Evolutionary conservation across 2,113 vertebrate species (phyloP).

Genomic region (Lophotis ruficrista): DNA sequence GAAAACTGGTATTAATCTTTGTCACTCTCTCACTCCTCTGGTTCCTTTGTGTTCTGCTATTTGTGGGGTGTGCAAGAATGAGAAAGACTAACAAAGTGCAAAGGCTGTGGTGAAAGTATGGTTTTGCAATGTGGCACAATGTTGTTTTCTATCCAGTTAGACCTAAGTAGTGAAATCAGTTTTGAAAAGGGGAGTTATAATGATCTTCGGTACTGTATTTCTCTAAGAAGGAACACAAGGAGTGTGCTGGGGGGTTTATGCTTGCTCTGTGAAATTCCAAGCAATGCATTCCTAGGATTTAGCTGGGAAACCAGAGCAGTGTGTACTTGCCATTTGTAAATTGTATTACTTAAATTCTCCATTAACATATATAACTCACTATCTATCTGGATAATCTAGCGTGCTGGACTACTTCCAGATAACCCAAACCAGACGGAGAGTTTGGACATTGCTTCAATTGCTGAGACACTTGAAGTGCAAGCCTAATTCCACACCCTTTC

Average conservation of each 20-base stretch:
- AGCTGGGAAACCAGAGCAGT: slow-evolving; percentile 23
- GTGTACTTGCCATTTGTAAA: neutral
- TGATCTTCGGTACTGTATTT: neutral
- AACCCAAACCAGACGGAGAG: neutral
- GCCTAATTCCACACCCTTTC: neutral
- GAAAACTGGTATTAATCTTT: neutral
- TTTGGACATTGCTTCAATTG: neutral
- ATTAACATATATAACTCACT: neutral
- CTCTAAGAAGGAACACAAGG: neutral
- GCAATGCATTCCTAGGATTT: slow-evolving; percentile 15
- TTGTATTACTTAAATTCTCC: neutral
- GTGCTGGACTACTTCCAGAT: neutral
- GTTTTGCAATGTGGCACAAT: neutral
- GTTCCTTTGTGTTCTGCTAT: neutral
- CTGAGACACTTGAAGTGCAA: neutral
- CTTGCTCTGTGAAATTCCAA: neutral
- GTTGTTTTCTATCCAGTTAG: neutral
- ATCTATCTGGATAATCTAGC: neutral
- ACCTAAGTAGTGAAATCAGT: neutral
- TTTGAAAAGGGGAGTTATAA: neutral
- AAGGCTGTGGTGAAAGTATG: neutral
- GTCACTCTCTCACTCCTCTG: neutral
- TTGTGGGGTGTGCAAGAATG: neutral
- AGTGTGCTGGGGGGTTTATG: neutral
- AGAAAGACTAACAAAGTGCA: neutral